Evolutionary conservation across 2,797 vertebrate genomes (phyloP), one percentile per base, ranked within the genome.

Genomic region (Leucoraja ocellata): DNA sequence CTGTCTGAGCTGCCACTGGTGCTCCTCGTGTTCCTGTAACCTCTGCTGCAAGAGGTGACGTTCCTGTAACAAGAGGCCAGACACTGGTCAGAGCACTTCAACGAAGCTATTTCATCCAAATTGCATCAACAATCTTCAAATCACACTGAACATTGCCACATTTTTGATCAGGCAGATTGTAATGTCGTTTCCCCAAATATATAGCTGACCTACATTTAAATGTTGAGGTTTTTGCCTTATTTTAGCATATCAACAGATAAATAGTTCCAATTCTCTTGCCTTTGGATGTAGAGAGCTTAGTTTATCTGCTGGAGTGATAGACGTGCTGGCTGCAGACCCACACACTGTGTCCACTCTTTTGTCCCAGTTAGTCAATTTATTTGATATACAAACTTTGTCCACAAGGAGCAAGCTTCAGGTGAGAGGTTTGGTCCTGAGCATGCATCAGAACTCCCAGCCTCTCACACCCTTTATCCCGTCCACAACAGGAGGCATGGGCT

Each of bases 31-130:
- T 76, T 98, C 97, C 94, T 97, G 95, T 21, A 99, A 97, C 93
- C 98, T 98, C 83, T 96, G 96, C 16, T 96, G 96, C 76, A 99
- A 96, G 14, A 99, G 97, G 90, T 95, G 96, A 94, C 98, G 98
- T 94, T 99, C 99, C 99, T 99, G 94, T 91, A 94, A 94, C 63
- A 94, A 81, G 71, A 91, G 46, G 39, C 46, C 7, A 61, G 25
- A 83, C n/a, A 63, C n/a, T 7, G 32, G 23, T 65, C 65, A 39
- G 36, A 25, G 54, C 46, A 54, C 36, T 92, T 7, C 71, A 74
- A 58, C 6, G 76, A 28, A 74, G 68, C 23, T 25, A 54, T 76
- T 11, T 76, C 46, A 23, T 28, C 1, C 14, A 71, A 92, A 92
- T 54, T 7, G 23, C 58, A 58, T 18, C 10, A 74, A 91, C 25